Evolutionary conservation across 2,113 vertebrate genomes (phyloP), one percentile per base, ranked within the genome.

Genomic region (Colistium nudipinnis): DNA sequence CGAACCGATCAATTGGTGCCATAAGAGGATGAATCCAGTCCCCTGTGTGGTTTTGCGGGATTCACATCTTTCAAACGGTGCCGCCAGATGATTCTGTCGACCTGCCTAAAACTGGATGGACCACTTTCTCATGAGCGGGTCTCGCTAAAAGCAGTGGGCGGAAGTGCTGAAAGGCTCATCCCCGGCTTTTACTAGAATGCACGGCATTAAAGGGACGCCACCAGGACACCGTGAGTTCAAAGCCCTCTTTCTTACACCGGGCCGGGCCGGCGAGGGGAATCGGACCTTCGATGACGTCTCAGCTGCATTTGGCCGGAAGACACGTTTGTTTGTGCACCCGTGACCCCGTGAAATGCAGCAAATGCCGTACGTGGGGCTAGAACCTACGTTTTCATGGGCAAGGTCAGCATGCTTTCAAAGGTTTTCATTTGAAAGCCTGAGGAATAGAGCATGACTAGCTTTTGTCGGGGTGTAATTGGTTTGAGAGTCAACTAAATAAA

Each of bases 111-210:
- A n/a, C n/a, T n/a, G n/a, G n/a, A 79, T 82, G 78, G 62, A 83
- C 82, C 52, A 69, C 80, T 71, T 65, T 47, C 81, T 88, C 87
- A 83, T 91, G 77, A 86, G 68, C 8, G 68, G 84, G 84, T 86
- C 81, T 74, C 70, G 69, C 82, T 82, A 84, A 87, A 89, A 88
- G 80, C 81, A 86, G 53, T 82, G 70, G 69, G 55, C 76, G 55
- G 80, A 90, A 89, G 57, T 85, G 85, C 89, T 90, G 88, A 90
- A 77, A 67, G 83, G 70, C 76, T 54, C 82, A 43, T 64, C 60
- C 74, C 17, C 83, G 83, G 63, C 63, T 78, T 83, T 88, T 74
- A 76, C 81, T 70, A 68, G 72, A 78, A 81, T 61, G 76, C 69
- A 72, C 66, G 44, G 74, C 79, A 86, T 83, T 87, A 83, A 87